Evolutionary conservation across 92 coral and sea anemone genomes (phyloP).

Genomic region (Zoanthus gigantus): DNA sequence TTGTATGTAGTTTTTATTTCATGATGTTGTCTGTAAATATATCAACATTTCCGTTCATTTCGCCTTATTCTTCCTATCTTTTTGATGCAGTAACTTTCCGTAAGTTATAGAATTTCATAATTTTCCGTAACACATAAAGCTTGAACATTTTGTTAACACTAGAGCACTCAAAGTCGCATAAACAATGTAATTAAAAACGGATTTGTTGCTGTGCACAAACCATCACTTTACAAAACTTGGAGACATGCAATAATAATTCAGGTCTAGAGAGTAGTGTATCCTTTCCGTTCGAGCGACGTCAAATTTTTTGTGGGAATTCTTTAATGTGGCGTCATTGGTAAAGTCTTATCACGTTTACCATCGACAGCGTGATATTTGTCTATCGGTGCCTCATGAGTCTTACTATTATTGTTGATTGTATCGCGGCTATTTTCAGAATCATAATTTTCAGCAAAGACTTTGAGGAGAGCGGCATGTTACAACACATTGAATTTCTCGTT

Average conservation of each 20-base stretch:
- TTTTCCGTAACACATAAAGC: conserved; percentile 12
- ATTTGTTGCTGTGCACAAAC: conserved; percentile 11
- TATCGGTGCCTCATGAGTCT: conserved; percentile 5
- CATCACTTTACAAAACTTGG: neutral
- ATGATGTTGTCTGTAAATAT: neutral
- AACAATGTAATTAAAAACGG: conserved; percentile 36
- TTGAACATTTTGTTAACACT: neutral
- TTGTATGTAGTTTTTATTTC: neutral
- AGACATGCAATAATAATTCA: neutral
- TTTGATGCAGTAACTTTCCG: neutral
- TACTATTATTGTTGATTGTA: conserved; percentile 12
- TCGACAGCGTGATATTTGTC: conserved; percentile 12
- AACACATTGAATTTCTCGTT: conserved; percentile 8
- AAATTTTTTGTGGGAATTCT: conserved; percentile 16
- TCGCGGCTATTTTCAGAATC: conserved; percentile 2
- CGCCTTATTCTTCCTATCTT: neutral
- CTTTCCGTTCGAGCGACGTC: neutral
- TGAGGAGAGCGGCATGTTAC: neutral
- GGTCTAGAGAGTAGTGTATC: neutral
- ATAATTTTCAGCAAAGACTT: neutral
- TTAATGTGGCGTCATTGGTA: neutral
- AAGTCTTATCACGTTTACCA: conserved; percentile 14
- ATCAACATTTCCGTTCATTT: neutral
- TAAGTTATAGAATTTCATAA: neutral
- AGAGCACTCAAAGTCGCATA: conserved; percentile 32